Evolutionary conservation across 1,140 invertebrate genomes (phyloP).

Genomic region (Hyposmocoma kahamanoa): DNA sequence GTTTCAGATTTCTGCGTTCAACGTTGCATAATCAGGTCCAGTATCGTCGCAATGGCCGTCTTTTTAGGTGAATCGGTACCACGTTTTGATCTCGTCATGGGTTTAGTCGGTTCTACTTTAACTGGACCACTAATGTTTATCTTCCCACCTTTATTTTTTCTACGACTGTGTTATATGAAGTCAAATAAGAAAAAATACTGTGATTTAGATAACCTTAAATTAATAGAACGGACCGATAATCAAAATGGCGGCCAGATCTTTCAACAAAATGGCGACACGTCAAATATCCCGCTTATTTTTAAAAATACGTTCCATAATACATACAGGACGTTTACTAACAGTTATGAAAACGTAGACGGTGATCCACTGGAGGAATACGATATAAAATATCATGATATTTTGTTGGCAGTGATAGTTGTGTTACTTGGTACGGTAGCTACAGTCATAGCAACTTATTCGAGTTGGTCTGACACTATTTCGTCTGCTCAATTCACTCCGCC

Average conservation of each 20-base stretch:
- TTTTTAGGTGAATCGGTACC: conserved; percentile 89
- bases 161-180: conserved; percentile 73
- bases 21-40: conserved; percentile 82
- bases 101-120: conserved; percentile 88
- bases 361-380: conserved; percentile 26
- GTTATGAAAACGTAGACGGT: conserved; percentile 17
- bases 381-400: conserved; percentile 50
- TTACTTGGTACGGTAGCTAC: conserved; percentile 75
- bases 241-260: conserved; percentile 15
- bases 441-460: conserved; percentile 76
- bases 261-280: conserved; percentile 28
- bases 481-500: conserved; percentile 77
- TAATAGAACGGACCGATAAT: conserved; percentile 18
- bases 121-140: conserved; percentile 90
- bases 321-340: conserved; percentile 46
- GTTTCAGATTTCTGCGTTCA: conserved; percentile 86
- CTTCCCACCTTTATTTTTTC: conserved; percentile 88
- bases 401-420: conserved; percentile 69
- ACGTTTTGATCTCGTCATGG: conserved; percentile 91
- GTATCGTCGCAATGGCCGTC: conserved; percentile 81
- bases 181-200: conserved; percentile 26
- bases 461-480: conserved; percentile 74
- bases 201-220: not conserved
- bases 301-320: conserved; percentile 31
- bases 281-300: conserved; percentile 36